Evolutionary conservation across 1,140 invertebrate genomes (phyloP), one percentile per base, ranked within the genome.

Genomic region (Calliphora vicina): DNA sequence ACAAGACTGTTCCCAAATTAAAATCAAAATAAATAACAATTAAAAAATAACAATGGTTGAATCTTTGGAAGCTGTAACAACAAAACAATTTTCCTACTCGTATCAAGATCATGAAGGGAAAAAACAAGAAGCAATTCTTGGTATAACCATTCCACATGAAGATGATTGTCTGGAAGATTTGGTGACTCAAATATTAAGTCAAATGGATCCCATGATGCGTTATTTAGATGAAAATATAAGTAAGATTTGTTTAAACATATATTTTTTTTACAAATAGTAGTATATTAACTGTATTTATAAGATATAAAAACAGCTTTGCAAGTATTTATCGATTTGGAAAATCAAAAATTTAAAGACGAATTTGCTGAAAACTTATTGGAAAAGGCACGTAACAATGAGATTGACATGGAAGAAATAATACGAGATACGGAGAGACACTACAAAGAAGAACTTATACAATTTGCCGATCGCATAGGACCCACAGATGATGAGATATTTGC

Each of bases 401-500:
- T 93, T n/a, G 93, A 95, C 86, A 86, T 94, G 42, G 95, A 96
- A 85, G 93, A 93, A 27, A 91, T 95, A 35, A 93, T 94, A 45
- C 93, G 93, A 85, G 92, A 92, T 84, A 96, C 94, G 92, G 94
- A 95, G 85, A 94, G 93, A 84, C 89, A 92, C 57, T 96, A 94
- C 85, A 94, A 93, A 89, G 92, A 95, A 85, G 95, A 96, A 88
- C 92, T 92, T 20, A 89, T 93, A 29, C 93, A 94, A 87, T 94
- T 94, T 91, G 93, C 93, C 0, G 94, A 95, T 86, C 93, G 93
- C 61, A 92, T 94, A 81, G 94, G 94, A 74, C 93, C 95, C 17
- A 94, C 94, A 4, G 94, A 96, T 91, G 94, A 96, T 87, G 94
- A 95, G 87, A 91, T 97, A 61, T 96, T 96, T 92, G 94, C 96